Evolutionary conservation across 2,888 invertebrate genomes (phyloP), one percentile per base, ranked within the genome.

Genomic region (Tipula lateralis): DNA sequence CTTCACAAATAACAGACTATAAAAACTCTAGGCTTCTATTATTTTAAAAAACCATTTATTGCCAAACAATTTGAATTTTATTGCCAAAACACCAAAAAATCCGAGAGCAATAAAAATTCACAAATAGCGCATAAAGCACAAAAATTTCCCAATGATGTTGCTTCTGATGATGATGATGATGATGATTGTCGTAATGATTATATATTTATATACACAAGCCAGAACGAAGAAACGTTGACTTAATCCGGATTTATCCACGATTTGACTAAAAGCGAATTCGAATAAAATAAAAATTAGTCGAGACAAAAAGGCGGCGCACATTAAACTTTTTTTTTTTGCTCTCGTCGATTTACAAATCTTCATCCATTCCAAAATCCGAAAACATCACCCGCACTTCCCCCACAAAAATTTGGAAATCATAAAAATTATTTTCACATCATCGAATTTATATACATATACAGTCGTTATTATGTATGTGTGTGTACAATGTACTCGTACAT

Each of bases 261-360:
- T 66, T 66, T 66, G 66, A 66, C 66, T 66, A 66, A 66, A 66
- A 66, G 7, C 66, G 24, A 66, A 66, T 66, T 66, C 66, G 9
- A 66, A 66, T 66, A 66, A 66, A 44, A 44, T 44, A 44, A 44
- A 44, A 66, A 66, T 66, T 66, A 66, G 66, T 66, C 66, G 66
- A 66, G 66, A 66, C 66, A 66, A 66, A 24, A 9, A 66, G 66
- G 66, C 66, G 66, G 24, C 66, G 66, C 7, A 24, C 7, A 50
- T 50, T 50, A 50, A 50, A 16, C 39, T n/a, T 32, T 32, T 16
- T 44, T 16, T 24, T 66, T 66, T 66, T 66, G 3, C 24, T 66
- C 24, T 66, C 24, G 66, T 66, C 24, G 66, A 66, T 66, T 66
- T 24, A 16, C 44, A 66, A 24, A 66, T 66, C 66, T 24, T 66